Percentiles rank a stretch among this genome's conserved stretches.
phyloP scores from a whole-genome alignment of 2,888 invertebrate genomes.

The Brachyptera putata region DNA sequence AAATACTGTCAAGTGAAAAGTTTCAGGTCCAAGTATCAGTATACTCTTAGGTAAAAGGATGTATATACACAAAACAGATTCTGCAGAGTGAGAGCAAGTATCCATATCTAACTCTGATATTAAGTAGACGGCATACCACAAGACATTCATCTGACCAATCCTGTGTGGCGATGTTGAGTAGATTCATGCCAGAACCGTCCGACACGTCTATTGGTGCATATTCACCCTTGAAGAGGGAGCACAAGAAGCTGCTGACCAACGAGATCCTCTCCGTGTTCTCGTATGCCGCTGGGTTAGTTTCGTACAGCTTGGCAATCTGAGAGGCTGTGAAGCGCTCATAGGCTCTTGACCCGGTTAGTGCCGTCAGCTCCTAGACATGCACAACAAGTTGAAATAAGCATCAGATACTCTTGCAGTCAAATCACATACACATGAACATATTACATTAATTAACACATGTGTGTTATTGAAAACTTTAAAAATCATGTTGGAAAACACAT shows the following conservation, averaged over 20 bases:
- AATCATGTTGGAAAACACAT: too few relatives aligned
- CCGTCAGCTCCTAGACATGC: constrained; percentile 69
- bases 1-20: too few relatives aligned
- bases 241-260: constrained; percentile 87
- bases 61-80: too few relatives aligned
- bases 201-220: constrained; percentile 87
- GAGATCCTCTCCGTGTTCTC: constrained; percentile 83
- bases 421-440: too few relatives aligned
- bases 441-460: too few relatives aligned
- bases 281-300: constrained; percentile 65
- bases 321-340: constrained; percentile 90
- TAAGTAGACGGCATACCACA: neutral
- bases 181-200: constrained; percentile 96
- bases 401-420: too few relatives aligned
- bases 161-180: constrained; percentile 75
- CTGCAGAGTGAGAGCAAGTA: too few relatives aligned
- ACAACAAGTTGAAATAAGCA: neutral
- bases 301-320: constrained; percentile 86
- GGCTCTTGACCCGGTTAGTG: constrained; percentile 79
- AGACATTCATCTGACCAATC: constrained; percentile 54
- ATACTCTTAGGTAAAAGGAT: too few relatives aligned
- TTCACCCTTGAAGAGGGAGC: constrained; percentile 79
- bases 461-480: too few relatives aligned
- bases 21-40: too few relatives aligned
- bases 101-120: neutral